phyloP scores from a whole-genome alignment of 2,888 invertebrate species.

The Andricus curvator region DNA sequence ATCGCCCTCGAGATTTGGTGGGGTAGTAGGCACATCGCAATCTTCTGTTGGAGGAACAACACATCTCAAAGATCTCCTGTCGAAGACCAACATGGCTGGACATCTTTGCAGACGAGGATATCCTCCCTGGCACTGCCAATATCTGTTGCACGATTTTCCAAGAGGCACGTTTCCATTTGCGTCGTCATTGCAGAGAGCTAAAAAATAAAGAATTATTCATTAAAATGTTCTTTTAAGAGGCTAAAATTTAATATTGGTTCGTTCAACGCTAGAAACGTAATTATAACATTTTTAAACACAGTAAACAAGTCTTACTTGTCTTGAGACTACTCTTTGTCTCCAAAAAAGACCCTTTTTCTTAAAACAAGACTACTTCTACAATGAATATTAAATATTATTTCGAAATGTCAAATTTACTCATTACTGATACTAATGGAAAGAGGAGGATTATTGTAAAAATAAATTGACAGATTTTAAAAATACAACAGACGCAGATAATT shows the following conservation, averaged over 20 bases:
- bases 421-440: too few species aligned
- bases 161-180: conserved; percentile 94
- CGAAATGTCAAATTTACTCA: too few species aligned
- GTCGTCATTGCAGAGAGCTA: conserved; percentile 94
- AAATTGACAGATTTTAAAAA: too few species aligned
- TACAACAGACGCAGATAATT: too few species aligned
- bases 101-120: conserved; percentile 94
- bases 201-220: conserved; percentile 64
- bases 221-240: background rate
- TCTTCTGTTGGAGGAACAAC: conserved; percentile 94
- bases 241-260: background rate
- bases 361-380: too few species aligned
- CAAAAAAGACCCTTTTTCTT: too few species aligned
- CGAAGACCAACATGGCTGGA: conserved; percentile 94
- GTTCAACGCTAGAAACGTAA: too few species aligned
- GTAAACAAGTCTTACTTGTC: too few species aligned
- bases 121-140: conserved; percentile 97
- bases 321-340: too few species aligned
- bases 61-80: conserved; percentile 89
- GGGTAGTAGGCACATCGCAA: conserved; percentile 91
- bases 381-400: too few species aligned
- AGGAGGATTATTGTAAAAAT: too few species aligned
- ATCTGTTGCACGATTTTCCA: conserved; percentile 95
- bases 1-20: conserved; percentile 78
- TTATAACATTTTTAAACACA: too few species aligned